Conservation (phyloP, 1,140 invertebrate species). For the Elymnias hypermnestra region DNA sequence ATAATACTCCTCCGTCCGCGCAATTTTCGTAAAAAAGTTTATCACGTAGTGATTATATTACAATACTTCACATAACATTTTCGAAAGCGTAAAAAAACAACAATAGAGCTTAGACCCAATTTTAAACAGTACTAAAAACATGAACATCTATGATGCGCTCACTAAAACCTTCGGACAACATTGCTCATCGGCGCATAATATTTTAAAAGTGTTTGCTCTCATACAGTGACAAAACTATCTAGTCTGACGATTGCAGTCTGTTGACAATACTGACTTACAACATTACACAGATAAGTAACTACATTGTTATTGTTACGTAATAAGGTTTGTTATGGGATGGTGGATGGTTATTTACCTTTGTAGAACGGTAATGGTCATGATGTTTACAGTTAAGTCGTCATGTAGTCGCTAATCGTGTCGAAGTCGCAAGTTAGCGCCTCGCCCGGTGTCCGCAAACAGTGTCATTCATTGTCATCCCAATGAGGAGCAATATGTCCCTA, state of each 20-base stretch:
- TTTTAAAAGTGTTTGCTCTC: slow-evolving; percentile 70
- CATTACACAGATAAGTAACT: neutral
- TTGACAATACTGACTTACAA: slow-evolving; percentile 41
- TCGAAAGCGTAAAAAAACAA: slow-evolving; percentile 49
- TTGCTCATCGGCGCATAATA: slow-evolving; percentile 62
- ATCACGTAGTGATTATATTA: too few species aligned
- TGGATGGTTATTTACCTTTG: neutral
- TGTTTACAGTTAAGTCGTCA: slow-evolving; percentile 73
- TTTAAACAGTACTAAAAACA: slow-evolving; percentile 55
- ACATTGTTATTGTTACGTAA: neutral
- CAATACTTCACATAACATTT: slow-evolving; percentile 24
- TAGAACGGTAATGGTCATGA: slow-evolving; percentile 57
- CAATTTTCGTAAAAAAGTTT: too few species aligned
- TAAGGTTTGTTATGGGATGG: slow-evolving; percentile 22
- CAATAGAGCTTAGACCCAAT: slow-evolving; percentile 54
- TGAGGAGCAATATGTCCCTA: slow-evolving; percentile 39
- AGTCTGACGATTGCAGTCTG: slow-evolving; percentile 53
- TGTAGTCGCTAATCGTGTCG: slow-evolving; percentile 59
- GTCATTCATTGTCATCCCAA: slow-evolving; percentile 68
- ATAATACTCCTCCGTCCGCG: too few species aligned
- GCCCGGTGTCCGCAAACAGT: slow-evolving; percentile 68
- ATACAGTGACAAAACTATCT: slow-evolving; percentile 62
- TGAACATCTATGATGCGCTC: slow-evolving; percentile 56
- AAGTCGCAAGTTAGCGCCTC: slow-evolving; percentile 69
- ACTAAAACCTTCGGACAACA: slow-evolving; percentile 68